Evolutionary conservation across 2,797 vertebrate species (phyloP).

Genomic region (Bradypodion ventrale): DNA sequence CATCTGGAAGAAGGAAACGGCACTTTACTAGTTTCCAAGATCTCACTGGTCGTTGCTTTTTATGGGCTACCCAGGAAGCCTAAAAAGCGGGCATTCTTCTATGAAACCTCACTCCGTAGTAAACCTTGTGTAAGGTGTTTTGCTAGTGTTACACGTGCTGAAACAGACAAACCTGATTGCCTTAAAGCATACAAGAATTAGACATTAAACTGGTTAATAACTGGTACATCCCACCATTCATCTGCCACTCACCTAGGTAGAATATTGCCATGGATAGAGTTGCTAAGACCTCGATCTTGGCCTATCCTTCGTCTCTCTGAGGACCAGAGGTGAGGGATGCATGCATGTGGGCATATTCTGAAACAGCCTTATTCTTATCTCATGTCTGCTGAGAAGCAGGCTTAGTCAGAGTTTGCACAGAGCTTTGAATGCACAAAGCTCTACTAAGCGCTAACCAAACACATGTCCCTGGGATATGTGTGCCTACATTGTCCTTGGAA

Average conservation of each 20-base stretch:
- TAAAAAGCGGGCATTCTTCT: too few species aligned
- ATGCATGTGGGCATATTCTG: background rate
- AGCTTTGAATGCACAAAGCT: background rate
- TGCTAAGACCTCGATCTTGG: background rate
- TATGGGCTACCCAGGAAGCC: too few species aligned
- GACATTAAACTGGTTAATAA: too few species aligned
- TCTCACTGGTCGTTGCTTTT: too few species aligned
- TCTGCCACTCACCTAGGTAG: background rate
- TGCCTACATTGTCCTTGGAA: rapidly evolving
- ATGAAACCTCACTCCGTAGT: too few species aligned
- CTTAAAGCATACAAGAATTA: too few species aligned
- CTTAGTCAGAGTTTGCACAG: background rate
- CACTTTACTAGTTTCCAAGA: too few species aligned
- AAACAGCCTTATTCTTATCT: background rate
- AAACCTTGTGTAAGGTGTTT: too few species aligned
- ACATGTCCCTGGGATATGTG: rapidly evolving
- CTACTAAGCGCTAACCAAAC: background rate
- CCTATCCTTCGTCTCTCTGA: background rate
- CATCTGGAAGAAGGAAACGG: too few species aligned
- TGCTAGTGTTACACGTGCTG: too few species aligned
- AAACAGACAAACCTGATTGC: too few species aligned
- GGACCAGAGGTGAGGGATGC: background rate
- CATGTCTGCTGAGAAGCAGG: rapidly evolving
- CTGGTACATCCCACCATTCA: background rate
- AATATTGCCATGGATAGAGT: background rate